Percentiles rank a stretch among this genome's conserved stretches.
These are phyloP conservation scores for Silurus meridionalis DNA, from an alignment of 2,113 vertebrate genomes.

Conservation along the genomic window DNA sequence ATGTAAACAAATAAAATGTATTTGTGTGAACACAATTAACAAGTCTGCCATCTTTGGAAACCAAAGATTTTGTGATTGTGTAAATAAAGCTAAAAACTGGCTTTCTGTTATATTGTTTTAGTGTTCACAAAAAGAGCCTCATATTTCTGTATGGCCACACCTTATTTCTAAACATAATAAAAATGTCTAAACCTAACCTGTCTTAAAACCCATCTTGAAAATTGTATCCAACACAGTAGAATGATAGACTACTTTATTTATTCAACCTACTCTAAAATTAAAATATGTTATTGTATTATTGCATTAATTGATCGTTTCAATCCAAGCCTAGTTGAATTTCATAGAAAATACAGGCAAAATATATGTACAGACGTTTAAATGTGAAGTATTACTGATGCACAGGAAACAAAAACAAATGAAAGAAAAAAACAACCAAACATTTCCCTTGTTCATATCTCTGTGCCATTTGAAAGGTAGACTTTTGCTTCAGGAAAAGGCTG, in stretches of 20 bases:
- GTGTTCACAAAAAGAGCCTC: neutral
- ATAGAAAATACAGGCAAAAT: neutral
- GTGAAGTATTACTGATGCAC: neutral
- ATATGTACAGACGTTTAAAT: neutral
- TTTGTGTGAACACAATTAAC: neutral
- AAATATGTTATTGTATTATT: neutral
- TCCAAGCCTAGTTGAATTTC: neutral
- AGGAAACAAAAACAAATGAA: neutral
- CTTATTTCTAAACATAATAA: neutral
- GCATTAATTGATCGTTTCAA: neutral
- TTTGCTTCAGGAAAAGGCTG: slow-evolving; percentile 13
- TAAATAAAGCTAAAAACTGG: neutral
- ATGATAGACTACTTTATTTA: neutral
- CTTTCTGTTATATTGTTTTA: neutral
- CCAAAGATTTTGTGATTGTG: neutral
- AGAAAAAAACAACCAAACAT: neutral
- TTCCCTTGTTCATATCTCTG: neutral
- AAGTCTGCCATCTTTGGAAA: neutral
- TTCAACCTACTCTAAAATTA: neutral
- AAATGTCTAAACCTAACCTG: no score
- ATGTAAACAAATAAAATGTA: neutral
- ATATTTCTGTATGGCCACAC: neutral
- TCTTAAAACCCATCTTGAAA: neutral
- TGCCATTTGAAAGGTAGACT: neutral
- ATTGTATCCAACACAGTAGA: neutral